Conservation (phyloP, 2,888 invertebrate species). For the Barypeithes pellucidus region DNA sequence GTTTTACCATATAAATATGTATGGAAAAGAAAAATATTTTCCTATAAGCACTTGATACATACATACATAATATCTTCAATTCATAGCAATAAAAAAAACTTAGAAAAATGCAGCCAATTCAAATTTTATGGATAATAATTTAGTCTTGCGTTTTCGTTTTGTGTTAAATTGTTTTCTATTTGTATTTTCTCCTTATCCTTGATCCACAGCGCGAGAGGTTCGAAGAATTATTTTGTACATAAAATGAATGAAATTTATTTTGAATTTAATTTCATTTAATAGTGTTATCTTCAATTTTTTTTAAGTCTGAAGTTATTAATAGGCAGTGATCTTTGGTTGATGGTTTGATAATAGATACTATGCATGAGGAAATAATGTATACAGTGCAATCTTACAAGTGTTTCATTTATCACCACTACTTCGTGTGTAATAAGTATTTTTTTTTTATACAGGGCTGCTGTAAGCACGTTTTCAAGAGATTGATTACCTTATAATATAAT, state of each 20-base stretch:
- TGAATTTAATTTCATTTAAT: conserved; percentile 14
- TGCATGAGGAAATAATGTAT: neutral
- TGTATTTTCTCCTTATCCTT: too few relatives aligned
- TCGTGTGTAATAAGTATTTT: too few relatives aligned
- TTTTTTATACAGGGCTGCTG: too few relatives aligned
- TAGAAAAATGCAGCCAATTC: neutral
- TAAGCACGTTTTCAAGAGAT: too few relatives aligned
- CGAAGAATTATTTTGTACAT: neutral
- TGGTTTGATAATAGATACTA: neutral
- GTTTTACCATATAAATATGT: too few relatives aligned
- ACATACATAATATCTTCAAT: too few relatives aligned
- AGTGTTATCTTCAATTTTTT: conserved; percentile 17
- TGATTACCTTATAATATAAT: too few relatives aligned
- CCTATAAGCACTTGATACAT: too few relatives aligned
- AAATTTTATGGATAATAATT: too few relatives aligned
- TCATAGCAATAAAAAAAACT: neutral
- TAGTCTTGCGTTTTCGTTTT: too few relatives aligned
- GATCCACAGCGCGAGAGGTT: neutral
- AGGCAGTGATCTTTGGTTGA: conserved; percentile 19
- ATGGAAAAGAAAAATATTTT: too few relatives aligned
- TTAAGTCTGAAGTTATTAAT: conserved; percentile 19
- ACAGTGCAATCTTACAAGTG: neutral
- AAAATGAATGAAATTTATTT: conserved; percentile 15
- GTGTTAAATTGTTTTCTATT: neutral
- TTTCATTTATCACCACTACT: neutral